Percentiles rank a stretch among this genome's conserved stretches.
Evolutionary conservation across 2,113 vertebrate genomes (phyloP).

Genomic region (Eira barbara): DNA sequence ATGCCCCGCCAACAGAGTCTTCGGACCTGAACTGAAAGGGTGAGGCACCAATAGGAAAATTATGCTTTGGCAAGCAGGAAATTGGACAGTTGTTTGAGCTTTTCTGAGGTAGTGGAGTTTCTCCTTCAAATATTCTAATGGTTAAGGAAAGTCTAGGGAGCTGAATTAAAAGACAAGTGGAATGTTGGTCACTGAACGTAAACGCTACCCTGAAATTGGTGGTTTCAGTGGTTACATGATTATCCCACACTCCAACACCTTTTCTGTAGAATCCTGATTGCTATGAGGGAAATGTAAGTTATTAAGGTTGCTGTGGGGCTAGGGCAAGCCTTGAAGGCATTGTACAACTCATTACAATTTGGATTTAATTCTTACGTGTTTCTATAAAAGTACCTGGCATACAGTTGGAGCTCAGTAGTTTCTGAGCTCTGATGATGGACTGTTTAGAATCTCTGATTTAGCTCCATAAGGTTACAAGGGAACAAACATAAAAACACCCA

Average conservation of each 20-base stretch:
- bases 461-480: not conserved
- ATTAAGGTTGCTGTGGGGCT: not conserved
- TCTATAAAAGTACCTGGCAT: not conserved
- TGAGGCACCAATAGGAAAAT: not conserved
- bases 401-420: not conserved
- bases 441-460: not conserved
- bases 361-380: not conserved
- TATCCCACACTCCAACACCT: not conserved
- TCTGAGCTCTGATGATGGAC: not conserved
- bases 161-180: not conserved
- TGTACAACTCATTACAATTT: not conserved
- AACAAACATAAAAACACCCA: not conserved
- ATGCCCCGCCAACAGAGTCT: not conserved
- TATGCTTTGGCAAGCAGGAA: slow-evolving; percentile 28
- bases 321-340: not conserved
- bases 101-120: slow-evolving; percentile 79
- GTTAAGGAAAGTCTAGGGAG: slow-evolving; percentile 27
- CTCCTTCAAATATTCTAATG: slow-evolving; percentile 44
- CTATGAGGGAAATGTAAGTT: slow-evolving; percentile 5
- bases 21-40: not conserved
- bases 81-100: slow-evolving; percentile 54
- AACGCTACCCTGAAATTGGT: slow-evolving; percentile 3
- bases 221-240: not conserved
- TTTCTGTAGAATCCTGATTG: not conserved
- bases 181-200: not conserved